Conservation (phyloP, 2,113 vertebrate species). For the Rallus limicola region DNA sequence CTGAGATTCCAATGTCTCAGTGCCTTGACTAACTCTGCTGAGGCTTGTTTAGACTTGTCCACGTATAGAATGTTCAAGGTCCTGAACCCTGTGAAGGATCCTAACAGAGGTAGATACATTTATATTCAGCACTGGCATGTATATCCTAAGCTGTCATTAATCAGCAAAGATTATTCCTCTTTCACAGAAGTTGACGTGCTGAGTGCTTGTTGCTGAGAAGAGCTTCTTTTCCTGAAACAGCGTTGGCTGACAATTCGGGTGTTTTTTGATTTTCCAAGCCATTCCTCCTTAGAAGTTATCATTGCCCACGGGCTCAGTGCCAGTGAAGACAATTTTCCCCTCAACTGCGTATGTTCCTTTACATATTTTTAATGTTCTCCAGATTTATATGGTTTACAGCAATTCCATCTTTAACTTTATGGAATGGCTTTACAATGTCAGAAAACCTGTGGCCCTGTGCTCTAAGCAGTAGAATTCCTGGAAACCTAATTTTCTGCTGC, state of each 20-base stretch:
- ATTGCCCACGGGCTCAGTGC: neutral
- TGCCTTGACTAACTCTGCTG: neutral
- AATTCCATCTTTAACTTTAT: neutral
- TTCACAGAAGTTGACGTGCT: neutral
- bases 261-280: neutral
- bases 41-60: neutral
- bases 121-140: neutral
- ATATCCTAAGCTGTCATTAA: neutral
- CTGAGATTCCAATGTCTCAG: neutral
- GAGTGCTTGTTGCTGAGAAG: neutral
- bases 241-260: neutral
- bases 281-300: neutral
- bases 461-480: neutral
- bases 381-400: neutral
- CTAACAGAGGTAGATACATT: neutral
- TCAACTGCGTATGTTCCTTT: fast-evolving
- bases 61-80: neutral
- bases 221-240: neutral
- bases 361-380: neutral
- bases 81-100: neutral
- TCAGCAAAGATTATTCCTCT: neutral
- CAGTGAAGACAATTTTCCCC: neutral
- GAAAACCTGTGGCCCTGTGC: neutral
- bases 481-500: neutral
- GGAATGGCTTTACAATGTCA: neutral